phyloP scores from a whole-genome alignment of 2,888 invertebrate species.

The Rhorus exstirpatorius region DNA sequence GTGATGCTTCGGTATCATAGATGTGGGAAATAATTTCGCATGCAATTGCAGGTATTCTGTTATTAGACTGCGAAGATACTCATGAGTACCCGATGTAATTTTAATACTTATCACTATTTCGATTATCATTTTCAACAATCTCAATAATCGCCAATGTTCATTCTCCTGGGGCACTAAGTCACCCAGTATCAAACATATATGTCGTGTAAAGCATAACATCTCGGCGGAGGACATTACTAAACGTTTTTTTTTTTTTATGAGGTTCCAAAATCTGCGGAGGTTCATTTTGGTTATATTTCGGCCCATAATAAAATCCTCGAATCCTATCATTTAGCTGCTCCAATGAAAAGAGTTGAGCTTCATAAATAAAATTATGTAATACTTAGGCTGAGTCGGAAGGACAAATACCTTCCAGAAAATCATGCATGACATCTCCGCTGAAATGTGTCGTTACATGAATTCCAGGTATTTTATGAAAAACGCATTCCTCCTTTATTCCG shows the following conservation, averaged over 20 bases:
- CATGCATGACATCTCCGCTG: constrained; percentile 43
- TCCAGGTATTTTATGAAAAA: constrained; percentile 42
- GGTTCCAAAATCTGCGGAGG: constrained; percentile 6
- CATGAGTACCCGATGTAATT: too few species aligned
- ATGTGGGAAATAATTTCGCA: constrained; percentile 14
- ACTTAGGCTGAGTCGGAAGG: too few species aligned
- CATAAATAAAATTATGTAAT: constrained; percentile 58
- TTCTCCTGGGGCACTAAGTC: too few species aligned
- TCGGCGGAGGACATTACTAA: too few species aligned
- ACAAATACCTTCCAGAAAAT: constrained; percentile 46
- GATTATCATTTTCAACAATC: too few species aligned
- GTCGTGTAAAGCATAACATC: too few species aligned
- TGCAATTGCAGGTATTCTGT: constrained; percentile 6
- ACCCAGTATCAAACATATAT: too few species aligned
- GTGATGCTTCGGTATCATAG: constrained; percentile 37
- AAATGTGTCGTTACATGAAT: constrained; percentile 49
- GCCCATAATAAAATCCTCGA: constrained; percentile 65
- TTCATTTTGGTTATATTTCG: constrained; percentile 52
- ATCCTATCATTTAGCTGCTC: constrained; percentile 54
- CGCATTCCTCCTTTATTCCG: too few species aligned
- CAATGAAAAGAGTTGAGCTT: constrained; percentile 52
- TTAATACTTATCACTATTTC: too few species aligned
- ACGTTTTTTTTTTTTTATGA: neutral
- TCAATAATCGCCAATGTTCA: too few species aligned
- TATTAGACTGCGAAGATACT: neutral